Evolutionary conservation across 2,888 invertebrate species (phyloP).

Genomic region (Apomyelois bistriatella): DNA sequence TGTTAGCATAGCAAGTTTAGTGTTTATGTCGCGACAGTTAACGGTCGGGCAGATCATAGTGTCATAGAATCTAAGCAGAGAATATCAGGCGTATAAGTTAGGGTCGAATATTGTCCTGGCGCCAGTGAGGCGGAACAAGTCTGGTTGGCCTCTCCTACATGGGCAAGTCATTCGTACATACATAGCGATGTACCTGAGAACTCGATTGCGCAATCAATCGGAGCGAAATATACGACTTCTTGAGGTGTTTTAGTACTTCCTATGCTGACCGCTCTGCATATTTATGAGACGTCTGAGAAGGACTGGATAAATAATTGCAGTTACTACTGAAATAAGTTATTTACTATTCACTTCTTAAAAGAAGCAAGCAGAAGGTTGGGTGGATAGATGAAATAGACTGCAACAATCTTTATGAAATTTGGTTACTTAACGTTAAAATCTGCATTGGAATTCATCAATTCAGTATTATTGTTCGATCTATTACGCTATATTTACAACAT

Average conservation of each 20-base stretch:
- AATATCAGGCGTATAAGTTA: conserved; percentile 22
- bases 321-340: conserved; percentile 4
- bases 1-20: conserved; percentile 18
- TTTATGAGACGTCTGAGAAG: conserved; percentile 46
- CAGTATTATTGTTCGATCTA: neutral
- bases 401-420: neutral
- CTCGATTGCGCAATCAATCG: conserved; percentile 40
- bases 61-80: conserved; percentile 24
- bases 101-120: conserved; percentile 30
- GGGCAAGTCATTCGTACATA: conserved; percentile 25
- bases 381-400: neutral
- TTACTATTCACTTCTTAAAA: neutral
- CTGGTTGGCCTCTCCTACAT: conserved; percentile 22
- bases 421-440: neutral
- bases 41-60: conserved; percentile 27
- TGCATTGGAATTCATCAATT: neutral
- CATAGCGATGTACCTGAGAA: conserved; percentile 18
- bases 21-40: conserved; percentile 23
- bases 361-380: neutral
- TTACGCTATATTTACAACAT: conserved; percentile 13
- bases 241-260: conserved; percentile 38
- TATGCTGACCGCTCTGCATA: conserved; percentile 40
- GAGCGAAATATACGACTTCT: conserved; percentile 35
- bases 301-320: conserved; percentile 38
- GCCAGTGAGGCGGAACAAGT: conserved; percentile 22